Conservation (phyloP, 1,140 invertebrate species). For the Anthonomus grandis region DNA sequence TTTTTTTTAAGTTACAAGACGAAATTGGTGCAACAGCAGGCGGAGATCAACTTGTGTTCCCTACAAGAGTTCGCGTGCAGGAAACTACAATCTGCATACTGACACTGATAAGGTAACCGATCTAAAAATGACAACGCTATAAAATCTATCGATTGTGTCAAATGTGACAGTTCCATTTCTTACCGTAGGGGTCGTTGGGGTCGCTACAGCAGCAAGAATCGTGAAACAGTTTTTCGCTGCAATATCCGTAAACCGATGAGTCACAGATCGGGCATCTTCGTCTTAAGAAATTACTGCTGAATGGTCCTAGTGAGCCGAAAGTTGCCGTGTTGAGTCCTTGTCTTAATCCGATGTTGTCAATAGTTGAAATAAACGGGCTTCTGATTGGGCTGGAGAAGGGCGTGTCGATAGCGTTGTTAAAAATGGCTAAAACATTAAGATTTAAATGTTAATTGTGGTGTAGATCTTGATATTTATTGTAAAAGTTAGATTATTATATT, state of each 20-base stretch:
- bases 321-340: neutral
- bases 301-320: conserved; percentile 11
- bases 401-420: conserved; percentile 10
- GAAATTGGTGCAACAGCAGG: conserved; percentile 65
- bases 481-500: too few species aligned
- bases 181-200: conserved; percentile 56
- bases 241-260: conserved; percentile 71
- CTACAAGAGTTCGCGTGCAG: conserved; percentile 70
- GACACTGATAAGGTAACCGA: conserved; percentile 58
- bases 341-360: conserved; percentile 1
- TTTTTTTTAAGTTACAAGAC: too few species aligned
- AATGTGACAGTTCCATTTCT: too few species aligned
- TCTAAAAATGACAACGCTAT: too few species aligned
- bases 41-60: conserved; percentile 66
- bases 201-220: conserved; percentile 69
- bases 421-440: conserved; percentile 19
- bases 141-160: too few species aligned
- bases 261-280: conserved; percentile 66
- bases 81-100: conserved; percentile 65
- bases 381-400: neutral
- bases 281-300: conserved; percentile 17
- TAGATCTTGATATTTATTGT: too few species aligned
- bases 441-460: too few species aligned
- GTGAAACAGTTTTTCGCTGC: conserved; percentile 67
- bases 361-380: neutral